These are phyloP conservation scores for Apamea monoglypha DNA, from an alignment of 2,888 invertebrate species.

Conservation along the genomic window DNA sequence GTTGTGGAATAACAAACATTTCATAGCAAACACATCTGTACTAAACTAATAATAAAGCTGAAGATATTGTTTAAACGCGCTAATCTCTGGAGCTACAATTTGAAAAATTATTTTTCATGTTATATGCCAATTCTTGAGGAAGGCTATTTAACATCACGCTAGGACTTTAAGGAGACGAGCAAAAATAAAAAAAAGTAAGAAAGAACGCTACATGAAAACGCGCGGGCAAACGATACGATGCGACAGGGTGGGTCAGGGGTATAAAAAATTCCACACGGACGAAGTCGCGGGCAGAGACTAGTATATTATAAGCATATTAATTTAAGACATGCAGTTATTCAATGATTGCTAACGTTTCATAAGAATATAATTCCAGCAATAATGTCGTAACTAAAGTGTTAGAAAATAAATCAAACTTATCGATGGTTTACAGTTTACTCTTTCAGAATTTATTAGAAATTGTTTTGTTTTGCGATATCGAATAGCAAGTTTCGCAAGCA, in stretches of 20 bases:
- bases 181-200: not conserved
- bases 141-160: not conserved
- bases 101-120: not conserved
- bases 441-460: conserved; percentile 49
- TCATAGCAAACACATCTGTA: not conserved
- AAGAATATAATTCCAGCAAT: conserved; percentile 2
- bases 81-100: not conserved
- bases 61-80: not conserved
- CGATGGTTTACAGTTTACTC: conserved; percentile 5
- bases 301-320: not conserved
- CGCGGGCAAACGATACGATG: not conserved
- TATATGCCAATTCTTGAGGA: not conserved
- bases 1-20: not conserved
- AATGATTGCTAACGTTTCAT: not conserved
- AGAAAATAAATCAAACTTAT: conserved; percentile 22
- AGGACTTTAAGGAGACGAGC: not conserved
- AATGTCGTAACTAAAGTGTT: conserved; percentile 5
- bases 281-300: not conserved
- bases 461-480: conserved; percentile 49
- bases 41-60: not conserved
- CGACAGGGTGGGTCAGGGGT: not conserved
- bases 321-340: not conserved
- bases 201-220: not conserved
- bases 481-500: conserved; percentile 43
- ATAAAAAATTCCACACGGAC: not conserved